phyloP scores from a whole-genome alignment of 2,888 invertebrate species.

The Icerya purchasi region DNA sequence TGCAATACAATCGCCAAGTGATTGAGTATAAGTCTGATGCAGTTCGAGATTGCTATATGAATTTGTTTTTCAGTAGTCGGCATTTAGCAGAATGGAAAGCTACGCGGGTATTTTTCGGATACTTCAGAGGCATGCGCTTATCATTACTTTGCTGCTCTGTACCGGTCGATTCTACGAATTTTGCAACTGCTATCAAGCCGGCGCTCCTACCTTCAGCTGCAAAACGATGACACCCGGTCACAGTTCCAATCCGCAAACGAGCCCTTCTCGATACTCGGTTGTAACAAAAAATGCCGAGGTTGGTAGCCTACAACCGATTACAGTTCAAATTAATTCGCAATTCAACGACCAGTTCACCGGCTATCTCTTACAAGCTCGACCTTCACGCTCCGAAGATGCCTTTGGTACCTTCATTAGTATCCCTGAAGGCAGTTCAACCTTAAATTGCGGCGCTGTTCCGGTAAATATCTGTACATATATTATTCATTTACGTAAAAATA shows the following conservation, averaged over 20 bases:
- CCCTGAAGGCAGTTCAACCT: neutral
- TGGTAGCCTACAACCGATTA: neutral
- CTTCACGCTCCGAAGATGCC: neutral
- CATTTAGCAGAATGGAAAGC: too few species aligned
- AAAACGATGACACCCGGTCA: slow-evolving; percentile 20
- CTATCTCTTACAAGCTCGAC: neutral
- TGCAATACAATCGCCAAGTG: too few species aligned
- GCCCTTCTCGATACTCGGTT: slow-evolving; percentile 14
- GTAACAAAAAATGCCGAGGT: neutral
- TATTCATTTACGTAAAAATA: neutral
- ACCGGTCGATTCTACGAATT: too few species aligned
- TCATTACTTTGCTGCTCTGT: too few species aligned
- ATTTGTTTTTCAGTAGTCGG: too few species aligned
- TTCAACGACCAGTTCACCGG: neutral
- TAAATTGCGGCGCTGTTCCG: neutral
- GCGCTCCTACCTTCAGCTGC: slow-evolving; percentile 20
- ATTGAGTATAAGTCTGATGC: too few species aligned
- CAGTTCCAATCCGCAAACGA: slow-evolving; percentile 16
- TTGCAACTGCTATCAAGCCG: slow-evolving; percentile 13
- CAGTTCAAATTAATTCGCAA: neutral
- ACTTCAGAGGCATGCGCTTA: too few species aligned
- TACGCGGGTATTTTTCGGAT: too few species aligned
- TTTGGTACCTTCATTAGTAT: neutral
- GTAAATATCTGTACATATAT: neutral
- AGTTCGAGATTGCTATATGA: too few species aligned